Conservation (phyloP, 2,888 invertebrate genomes). For the Philereme vetulata region DNA sequence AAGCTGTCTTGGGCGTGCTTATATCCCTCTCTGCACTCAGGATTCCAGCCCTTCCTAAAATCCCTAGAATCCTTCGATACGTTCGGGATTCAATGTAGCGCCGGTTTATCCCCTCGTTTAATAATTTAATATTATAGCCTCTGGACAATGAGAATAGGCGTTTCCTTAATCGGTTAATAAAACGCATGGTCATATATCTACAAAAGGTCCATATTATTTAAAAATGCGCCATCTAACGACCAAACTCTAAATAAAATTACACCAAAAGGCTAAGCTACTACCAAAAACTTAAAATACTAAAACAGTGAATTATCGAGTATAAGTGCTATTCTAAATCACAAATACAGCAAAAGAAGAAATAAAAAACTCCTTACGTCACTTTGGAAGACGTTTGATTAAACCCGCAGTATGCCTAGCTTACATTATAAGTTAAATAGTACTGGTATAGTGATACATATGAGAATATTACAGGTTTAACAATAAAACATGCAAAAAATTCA, state of each 20-base stretch:
- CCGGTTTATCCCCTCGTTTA: too few relatives aligned
- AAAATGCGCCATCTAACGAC: neutral
- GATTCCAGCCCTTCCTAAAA: too few relatives aligned
- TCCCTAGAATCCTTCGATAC: too few relatives aligned
- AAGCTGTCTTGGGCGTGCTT: too few relatives aligned
- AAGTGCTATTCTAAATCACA: slow-evolving; percentile 11
- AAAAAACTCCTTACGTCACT: slow-evolving; percentile 73
- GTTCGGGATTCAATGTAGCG: too few relatives aligned
- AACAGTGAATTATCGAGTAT: neutral
- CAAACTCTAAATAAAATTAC: slow-evolving; percentile 19
- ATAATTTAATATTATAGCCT: neutral
- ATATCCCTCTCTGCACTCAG: too few relatives aligned
- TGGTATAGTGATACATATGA: slow-evolving; percentile 49
- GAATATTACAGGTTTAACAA: slow-evolving; percentile 41
- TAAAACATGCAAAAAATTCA: slow-evolving; percentile 49
- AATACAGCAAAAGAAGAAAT: slow-evolving; percentile 35
- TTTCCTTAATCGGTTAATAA: slow-evolving; percentile 1
- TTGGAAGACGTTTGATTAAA: slow-evolving; percentile 83
- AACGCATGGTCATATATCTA: too few relatives aligned
- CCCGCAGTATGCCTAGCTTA: slow-evolving; percentile 78
- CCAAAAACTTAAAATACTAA: neutral
- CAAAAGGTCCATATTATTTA: neutral
- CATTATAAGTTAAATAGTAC: slow-evolving; percentile 59
- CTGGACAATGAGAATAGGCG: slow-evolving; percentile 8
- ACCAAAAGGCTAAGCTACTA: slow-evolving; percentile 20